A percentile compares a stretch with the other conserved stretches of the same genome.
Conservation (phyloP, 1,140 invertebrate species). For the Lamellibrachia luymesi region DNA sequence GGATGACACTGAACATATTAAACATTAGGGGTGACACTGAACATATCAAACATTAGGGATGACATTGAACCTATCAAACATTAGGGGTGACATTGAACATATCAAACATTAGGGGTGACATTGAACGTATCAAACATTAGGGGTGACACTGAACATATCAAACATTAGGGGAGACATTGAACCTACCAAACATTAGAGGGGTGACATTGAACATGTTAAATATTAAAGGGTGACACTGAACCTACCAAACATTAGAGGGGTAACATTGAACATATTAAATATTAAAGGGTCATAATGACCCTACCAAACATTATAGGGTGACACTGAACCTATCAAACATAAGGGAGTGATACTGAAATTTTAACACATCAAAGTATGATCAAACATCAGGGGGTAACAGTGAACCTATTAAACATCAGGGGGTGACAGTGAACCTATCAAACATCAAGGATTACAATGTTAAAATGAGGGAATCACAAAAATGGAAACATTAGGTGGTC, state of each 20-base stretch:
- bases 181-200: background rate
- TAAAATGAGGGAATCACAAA: too few species aligned
- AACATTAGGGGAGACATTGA: background rate
- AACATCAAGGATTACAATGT: too few species aligned
- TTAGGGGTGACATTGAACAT: background rate
- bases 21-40: background rate
- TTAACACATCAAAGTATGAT: too few species aligned
- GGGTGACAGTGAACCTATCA: too few species aligned
- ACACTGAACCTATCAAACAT: too few species aligned
- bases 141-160: background rate
- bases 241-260: background rate
- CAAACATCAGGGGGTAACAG: too few species aligned
- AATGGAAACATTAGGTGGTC: too few species aligned
- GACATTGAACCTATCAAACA: background rate
- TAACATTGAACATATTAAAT: background rate
- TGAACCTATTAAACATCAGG: too few species aligned
- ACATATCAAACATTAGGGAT: background rate
- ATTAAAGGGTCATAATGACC: background rate
- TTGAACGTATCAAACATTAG: background rate
- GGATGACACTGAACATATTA: too few species aligned
- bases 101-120: background rate
- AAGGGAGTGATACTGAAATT: too few species aligned
- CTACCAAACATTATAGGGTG: background rate
- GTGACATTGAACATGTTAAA: background rate
- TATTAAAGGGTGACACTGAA: background rate